These are phyloP conservation scores for Lophotriccus pileatus DNA, from an alignment of 2,797 vertebrate species.

Conservation along the genomic window DNA sequence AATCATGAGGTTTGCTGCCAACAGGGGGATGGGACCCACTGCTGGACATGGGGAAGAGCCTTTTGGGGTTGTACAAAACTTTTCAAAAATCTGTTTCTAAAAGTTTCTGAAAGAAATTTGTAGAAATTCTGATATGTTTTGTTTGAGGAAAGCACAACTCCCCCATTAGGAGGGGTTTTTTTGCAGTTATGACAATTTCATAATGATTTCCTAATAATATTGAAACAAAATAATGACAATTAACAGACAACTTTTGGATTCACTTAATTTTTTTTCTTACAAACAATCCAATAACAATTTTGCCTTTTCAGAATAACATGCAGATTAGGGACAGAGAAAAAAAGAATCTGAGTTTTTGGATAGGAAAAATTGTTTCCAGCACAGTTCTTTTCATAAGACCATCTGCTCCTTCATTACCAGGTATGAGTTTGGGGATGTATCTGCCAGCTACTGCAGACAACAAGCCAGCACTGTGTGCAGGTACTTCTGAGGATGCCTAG, in stretches of 20 bases:
- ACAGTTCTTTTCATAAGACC: background rate
- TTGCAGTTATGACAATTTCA: background rate
- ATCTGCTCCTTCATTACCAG: slow-evolving; percentile 35
- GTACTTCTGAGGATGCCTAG: background rate
- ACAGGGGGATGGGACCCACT: background rate
- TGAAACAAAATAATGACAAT: background rate
- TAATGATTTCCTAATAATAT: background rate
- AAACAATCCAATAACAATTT: background rate
- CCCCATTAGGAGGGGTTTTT: background rate
- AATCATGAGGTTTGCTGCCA: background rate
- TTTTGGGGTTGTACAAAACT: background rate
- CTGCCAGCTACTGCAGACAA: background rate
- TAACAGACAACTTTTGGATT: background rate
- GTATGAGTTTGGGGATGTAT: background rate
- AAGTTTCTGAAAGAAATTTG: background rate
- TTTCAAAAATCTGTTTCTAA: background rate
- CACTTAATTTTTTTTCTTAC: background rate
- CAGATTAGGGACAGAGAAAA: background rate
- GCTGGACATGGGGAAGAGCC: background rate
- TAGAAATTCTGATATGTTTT: background rate
- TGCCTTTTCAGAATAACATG: background rate
- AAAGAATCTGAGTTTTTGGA: background rate
- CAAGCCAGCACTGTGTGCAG: slow-evolving; percentile 17
- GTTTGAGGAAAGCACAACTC: background rate
- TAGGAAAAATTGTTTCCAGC: background rate